Evolutionary conservation across 1,140 invertebrate genomes (phyloP), one percentile per base, ranked within the genome.

Genomic region (Mizuhopecten yessoensis): DNA sequence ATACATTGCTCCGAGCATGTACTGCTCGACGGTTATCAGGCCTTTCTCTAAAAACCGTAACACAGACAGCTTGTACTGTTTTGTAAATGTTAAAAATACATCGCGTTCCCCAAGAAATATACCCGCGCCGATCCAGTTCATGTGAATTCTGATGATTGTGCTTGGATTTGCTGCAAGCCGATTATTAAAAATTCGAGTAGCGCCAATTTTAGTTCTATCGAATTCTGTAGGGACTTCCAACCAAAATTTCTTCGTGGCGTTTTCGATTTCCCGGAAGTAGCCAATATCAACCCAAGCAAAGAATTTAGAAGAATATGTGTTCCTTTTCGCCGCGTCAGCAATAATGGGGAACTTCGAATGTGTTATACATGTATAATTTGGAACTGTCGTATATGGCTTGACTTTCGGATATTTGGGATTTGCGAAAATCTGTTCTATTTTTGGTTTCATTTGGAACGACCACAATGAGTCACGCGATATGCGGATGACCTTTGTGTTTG

Each of bases 171-270:
- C 57, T 29, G 57, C n/a, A 75, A 29, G 57, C 29, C n/a, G 23
- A 5, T 23, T 5, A 5, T 29, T 29, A 29, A 75, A 75, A 29
- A 75, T 75, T 75, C n/a, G 9, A n/a, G 57, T 75, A n/a, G 57
- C 57, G 23, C 23, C 57, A 75, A 75, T 75, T 75, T 29, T 75
- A n/a, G 57, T 75, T 75, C 29, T n/a, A 29, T 75, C 57, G n/a
- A 75, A 75, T 75, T 75, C 57, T 75, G 57, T 9, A n/a, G 57
- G 57, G 11, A 75, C 57, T 75, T 75, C 57, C 57, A 75, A 29
- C 57, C 57, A 75, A 17, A 75, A 75, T 75, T 75, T 75, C 5
- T 29, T 75, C 5, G 57, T 75, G 29, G 23, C n/a, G n/a, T 75
- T 75, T 75, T 75, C 57, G 9, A 75, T 75, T 75, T 75, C 57